Evolutionary conservation across 1,140 invertebrate species (phyloP), one percentile per base, ranked within the genome.

Genomic region (Drosophila littoralis): DNA sequence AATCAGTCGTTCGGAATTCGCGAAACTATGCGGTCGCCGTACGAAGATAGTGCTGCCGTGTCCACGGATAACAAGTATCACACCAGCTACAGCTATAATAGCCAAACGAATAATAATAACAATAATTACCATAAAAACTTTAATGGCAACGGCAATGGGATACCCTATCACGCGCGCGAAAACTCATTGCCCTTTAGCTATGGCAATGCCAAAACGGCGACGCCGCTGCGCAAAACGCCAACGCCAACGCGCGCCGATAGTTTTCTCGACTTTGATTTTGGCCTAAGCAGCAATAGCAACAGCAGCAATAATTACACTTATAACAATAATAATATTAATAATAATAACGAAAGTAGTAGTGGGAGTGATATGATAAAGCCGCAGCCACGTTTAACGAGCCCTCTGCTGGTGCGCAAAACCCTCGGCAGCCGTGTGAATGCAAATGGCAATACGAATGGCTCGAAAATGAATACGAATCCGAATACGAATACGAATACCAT

Each of bases 101-200:
- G 35, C 46, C 33, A 52, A 13, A 68, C 43, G 46, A 35, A 79
- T 57, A 66, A 63, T 77, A 88, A 88, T 79, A 73, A 81, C 69
- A 86, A 88, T 88, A 88, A 88, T 88, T 88, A 83, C 76, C 75
- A 82, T 77, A 88, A 76, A 67, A 86, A 64, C 52, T 69, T 72
- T 69, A 88, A 79, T 77, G 79, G 75, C 9, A 75, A 66, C 65
- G 69, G 75, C n/a, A 59, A 84, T 59, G 73, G 82, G 35, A 95
- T 96, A 72, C 96, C 96, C 7, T 97, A 97, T 93, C 96, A 97
- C 93, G 96, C 96, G 38, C 93, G 96, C 54, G 94, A 95, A 79
- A 95, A 96, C 80, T 95, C 95, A 60, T 93, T 95, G 69, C 96
- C 96, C n/a, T 97, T 97, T 90, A 95, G 95, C 48, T 97, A 97